A percentile compares a stretch with the other conserved stretches of the same genome.
phyloP scores from a whole-genome alignment of 2,113 vertebrate genomes.

The Pedionomus torquatus region DNA sequence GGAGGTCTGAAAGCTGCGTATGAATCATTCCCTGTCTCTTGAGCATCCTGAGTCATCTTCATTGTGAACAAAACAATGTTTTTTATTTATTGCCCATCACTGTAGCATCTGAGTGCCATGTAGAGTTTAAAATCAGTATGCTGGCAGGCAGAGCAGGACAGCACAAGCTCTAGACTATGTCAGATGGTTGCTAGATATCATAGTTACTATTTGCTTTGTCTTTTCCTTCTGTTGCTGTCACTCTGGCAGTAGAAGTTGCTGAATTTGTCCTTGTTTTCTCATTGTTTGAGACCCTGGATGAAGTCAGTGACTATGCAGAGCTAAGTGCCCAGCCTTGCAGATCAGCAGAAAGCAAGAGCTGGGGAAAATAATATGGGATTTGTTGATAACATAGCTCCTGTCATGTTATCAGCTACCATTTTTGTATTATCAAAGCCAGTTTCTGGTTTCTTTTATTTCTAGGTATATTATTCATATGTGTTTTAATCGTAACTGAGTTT shows the following conservation, averaged over 20 bases:
- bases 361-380: not conserved
- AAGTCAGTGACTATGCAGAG: not conserved
- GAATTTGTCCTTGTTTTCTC: not conserved
- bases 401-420: not conserved
- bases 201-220: not conserved
- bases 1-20: not conserved
- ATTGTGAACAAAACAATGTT: constrained; percentile 67
- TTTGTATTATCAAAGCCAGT: not conserved
- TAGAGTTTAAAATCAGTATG: not conserved
- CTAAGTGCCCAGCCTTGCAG: not conserved
- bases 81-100: constrained; percentile 18
- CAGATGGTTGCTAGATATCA: not conserved
- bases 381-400: not conserved
- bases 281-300: not conserved
- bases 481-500: not conserved
- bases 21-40: constrained; percentile 64
- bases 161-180: not conserved
- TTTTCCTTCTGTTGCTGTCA: not conserved
- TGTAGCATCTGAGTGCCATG: constrained; percentile 10
- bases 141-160: not conserved
- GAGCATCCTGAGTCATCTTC: constrained; percentile 67
- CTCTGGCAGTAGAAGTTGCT: not conserved
- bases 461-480: not conserved
- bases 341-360: not conserved
- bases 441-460: not conserved